These are phyloP conservation scores for Zaprionus inermis DNA, from an alignment of 1,140 invertebrate genomes.

Conservation along the genomic window DNA sequence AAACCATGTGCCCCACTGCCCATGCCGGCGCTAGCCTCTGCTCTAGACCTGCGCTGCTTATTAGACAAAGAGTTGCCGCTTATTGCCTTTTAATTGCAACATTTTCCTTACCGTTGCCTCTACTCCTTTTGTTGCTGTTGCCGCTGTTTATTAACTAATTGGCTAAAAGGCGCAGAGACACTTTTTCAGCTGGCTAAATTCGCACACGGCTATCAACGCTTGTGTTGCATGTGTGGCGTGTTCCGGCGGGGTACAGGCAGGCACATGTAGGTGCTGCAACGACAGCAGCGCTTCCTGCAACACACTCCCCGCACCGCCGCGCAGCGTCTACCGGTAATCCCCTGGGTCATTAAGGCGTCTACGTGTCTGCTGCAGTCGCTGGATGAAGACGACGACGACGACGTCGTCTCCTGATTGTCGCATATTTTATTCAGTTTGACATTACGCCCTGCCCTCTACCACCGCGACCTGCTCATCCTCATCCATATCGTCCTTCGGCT, in stretches of 20 bases:
- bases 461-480: constrained; percentile 9
- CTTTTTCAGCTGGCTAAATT: constrained; percentile 15
- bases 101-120: constrained; percentile 24
- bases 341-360: constrained; percentile 75
- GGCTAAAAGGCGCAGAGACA: constrained; percentile 38
- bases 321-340: constrained; percentile 68
- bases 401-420: constrained; percentile 68
- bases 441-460: constrained; percentile 22
- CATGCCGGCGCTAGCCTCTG: not conserved
- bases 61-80: constrained; percentile 48
- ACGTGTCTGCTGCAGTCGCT: constrained; percentile 64
- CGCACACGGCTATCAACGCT: constrained; percentile 24
- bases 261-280: constrained; percentile 7
- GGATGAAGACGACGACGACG: constrained; percentile 23
- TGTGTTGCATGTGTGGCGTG: not conserved
- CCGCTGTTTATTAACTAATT: constrained; percentile 58
- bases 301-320: too few relatives aligned
- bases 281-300: too few relatives aligned
- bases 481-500: constrained; percentile 30
- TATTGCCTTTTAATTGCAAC: constrained; percentile 73
- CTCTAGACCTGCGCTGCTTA: constrained; percentile 2
- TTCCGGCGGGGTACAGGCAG: not conserved
- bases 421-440: constrained; percentile 72
- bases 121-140: not conserved
- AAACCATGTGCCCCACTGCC: constrained; percentile 64